phyloP scores from a whole-genome alignment of 2,113 vertebrate species.

The Polyodon spathula region DNA sequence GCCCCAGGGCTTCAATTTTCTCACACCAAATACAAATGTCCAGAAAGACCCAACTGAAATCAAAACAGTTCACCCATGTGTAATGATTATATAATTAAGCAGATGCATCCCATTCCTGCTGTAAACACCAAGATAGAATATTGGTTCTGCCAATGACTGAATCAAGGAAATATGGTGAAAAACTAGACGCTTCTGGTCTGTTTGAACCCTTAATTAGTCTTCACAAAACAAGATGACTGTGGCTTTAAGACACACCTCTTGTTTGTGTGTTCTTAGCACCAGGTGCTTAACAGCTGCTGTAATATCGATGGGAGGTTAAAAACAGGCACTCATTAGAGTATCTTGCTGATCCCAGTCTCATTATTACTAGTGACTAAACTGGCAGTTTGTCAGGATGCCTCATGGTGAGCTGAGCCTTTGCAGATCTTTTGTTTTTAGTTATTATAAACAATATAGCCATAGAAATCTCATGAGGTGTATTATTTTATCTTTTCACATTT shows the following conservation, averaged over 20 bases:
- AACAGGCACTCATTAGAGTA: slow-evolving; percentile 65
- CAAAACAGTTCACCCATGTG: slow-evolving; percentile 25
- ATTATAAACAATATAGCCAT: slow-evolving; percentile 64
- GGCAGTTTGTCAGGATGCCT: slow-evolving; percentile 68
- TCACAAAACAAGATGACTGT: slow-evolving; percentile 19
- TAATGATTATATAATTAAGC: slow-evolving; percentile 36
- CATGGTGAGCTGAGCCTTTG: slow-evolving; percentile 61
- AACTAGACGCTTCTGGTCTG: slow-evolving; percentile 11
- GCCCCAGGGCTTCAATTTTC: slow-evolving; percentile 15
- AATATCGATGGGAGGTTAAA: slow-evolving; percentile 51
- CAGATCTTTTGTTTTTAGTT: slow-evolving; percentile 63
- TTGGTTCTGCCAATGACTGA: slow-evolving; percentile 14
- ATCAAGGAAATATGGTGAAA: slow-evolving; percentile 12
- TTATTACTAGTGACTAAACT: slow-evolving; percentile 71
- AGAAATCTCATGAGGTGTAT: too few relatives aligned
- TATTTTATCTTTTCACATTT: too few relatives aligned
- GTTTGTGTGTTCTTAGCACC: slow-evolving; percentile 30
- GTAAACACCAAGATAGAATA: slow-evolving; percentile 8
- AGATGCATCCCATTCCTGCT: slow-evolving; percentile 19
- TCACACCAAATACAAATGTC: slow-evolving; percentile 21
- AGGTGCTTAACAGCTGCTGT: slow-evolving; percentile 60
- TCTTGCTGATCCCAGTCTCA: slow-evolving; percentile 59
- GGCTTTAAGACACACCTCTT: slow-evolving; percentile 32
- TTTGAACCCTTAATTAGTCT: slow-evolving; percentile 30
- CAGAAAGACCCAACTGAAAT: slow-evolving; percentile 26